Evolutionary conservation across 2,888 invertebrate species (phyloP), one percentile per base, ranked within the genome.

Genomic region (Phyllotreta striolata): DNA sequence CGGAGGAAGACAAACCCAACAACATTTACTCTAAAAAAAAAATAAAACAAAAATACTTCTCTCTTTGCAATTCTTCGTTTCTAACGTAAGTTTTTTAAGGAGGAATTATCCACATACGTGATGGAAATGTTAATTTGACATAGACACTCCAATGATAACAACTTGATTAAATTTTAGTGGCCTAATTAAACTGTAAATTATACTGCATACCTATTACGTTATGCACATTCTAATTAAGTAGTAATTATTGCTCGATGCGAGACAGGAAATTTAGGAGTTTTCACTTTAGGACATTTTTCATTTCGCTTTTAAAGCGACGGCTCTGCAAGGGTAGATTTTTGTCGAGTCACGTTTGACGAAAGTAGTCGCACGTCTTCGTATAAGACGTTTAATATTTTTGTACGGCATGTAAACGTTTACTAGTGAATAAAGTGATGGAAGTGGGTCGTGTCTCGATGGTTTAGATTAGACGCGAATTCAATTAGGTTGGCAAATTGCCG

Each of bases 301-400:
- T 24, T 24, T 24, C 24, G 24, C 24, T 24, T 24, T 24, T 24
- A 24, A 3, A 24, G 24, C 12, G 35, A 35, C 49, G 49, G 7
- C 49, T n/a, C 2, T 49, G 49, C 5, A 6, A n/a, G 55, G 24
- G 54, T 57, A 60, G 55, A 49, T 61, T 61, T n/a, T 55, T 58
- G 57, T 56, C 56, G 41, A 60, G 62, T 66, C 64, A 67, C 67
- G 67, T 67, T 59, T 56, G 39, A 38, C 51, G 41, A 49, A 52
- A 55, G 64, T 58, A 37, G 59, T 49, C 41, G 62, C 64, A 67
- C 64, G 64, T 67, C 59, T 60, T 24, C 43, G 39, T 64, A 64
- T 60, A 56, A 67, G 64, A 37, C 51, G 56, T 59, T 64, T 62
- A 58, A 64, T 64, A 67, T 62, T 67, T 67, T 59, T 64, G 58